These are phyloP conservation scores for Brachionus sp. DNA, from an alignment of 1,140 invertebrate genomes.

Conservation along the genomic window DNA sequence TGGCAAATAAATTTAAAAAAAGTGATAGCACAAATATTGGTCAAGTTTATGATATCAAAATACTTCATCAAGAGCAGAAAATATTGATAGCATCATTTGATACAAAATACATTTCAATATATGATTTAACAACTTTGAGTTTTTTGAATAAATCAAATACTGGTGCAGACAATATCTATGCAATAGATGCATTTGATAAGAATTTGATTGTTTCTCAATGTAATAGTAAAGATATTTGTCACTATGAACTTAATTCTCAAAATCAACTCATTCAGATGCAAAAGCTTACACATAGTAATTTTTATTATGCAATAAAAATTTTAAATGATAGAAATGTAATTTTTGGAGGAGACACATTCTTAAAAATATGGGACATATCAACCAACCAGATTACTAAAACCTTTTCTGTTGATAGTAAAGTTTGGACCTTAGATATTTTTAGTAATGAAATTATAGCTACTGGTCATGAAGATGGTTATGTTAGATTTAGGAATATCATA, in stretches of 20 bases:
- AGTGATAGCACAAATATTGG: neutral
- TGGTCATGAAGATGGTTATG: neutral
- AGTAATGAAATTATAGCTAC: neutral
- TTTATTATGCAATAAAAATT: neutral
- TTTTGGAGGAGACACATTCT: neutral
- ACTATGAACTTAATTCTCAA: neutral
- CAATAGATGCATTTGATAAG: neutral
- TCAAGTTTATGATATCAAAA: neutral
- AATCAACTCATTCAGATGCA: neutral
- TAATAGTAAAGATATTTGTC: neutral
- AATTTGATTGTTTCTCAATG: neutral
- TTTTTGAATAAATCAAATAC: neutral
- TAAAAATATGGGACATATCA: neutral
- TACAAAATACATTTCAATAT: neutral
- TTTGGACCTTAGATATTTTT: neutral
- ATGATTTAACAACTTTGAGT: neutral
- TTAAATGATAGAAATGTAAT: neutral
- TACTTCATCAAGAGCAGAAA: neutral
- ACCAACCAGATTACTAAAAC: neutral
- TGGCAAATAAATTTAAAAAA: neutral
- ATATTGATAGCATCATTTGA: neutral
- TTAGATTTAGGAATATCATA: neutral
- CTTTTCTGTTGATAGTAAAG: neutral
- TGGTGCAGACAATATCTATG: neutral
- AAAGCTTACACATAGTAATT: too few relatives aligned